Base-by-base conservation (phyloP, 2,113 vertebrate genomes). In the Leucoraja erinaceus region DNA sequence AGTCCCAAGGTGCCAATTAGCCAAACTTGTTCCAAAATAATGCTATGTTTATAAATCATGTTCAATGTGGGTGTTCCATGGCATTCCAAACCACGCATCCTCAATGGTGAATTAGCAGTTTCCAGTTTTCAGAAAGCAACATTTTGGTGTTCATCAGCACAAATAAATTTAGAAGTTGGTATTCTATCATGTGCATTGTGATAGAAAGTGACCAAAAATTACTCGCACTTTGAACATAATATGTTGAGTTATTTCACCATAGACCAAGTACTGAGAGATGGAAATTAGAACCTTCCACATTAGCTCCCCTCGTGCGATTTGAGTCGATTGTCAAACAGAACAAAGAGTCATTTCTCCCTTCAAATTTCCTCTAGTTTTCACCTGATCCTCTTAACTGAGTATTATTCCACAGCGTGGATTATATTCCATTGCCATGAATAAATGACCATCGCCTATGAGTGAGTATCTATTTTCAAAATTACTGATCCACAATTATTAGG, bases 61-160 rank as follows among this genome's bases (percentile, higher is more conserved):
- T 96, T 97, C 98, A 95, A 96, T 96, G 98, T 99, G 98, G 98
- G 98, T 99, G 98, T 99, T 99, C 98, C 96, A 94, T 95, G 96
- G 97, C 97, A 97, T 96, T 95, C 96, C 97, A 97, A 95, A 96
- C 96, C 95, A 96, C 94, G 93, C 96, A 96, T 96, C 96, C 96
- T 95, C 96, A 96, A 97, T 97, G 97, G 96, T 96, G 94, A 95
- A 96, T 96, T 95, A 95, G 96, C 95, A 96, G 95, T 95, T 96
- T 95, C 94, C 94, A 95, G 95, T 94, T 94, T 95, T 94, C 94
- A 94, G 95, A 95, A 94, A 95, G 94, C 95, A 94, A 95, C 95
- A 54, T 91, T 70, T 91, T 72, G 25, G 10, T 74, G 16, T 90
- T 8, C 31, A 68, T 90, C 31, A 70, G 3, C n/a, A 54, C 0